phyloP scores from a whole-genome alignment of 2,113 vertebrate genomes.

The Cebidichthys violaceus region DNA sequence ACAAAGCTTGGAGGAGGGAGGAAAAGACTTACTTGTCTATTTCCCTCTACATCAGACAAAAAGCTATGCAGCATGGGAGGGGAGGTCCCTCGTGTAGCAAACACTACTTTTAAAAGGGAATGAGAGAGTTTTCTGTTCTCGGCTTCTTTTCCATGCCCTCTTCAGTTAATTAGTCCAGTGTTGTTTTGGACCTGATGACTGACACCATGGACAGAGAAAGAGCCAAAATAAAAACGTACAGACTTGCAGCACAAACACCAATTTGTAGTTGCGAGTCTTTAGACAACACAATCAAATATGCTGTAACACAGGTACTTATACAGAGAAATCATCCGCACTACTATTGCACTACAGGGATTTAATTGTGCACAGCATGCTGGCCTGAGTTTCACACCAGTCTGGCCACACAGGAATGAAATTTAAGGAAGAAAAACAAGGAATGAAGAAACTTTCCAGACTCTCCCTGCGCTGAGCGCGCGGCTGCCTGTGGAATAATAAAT shows the following conservation, averaged over 20 bases:
- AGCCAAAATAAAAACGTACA: slow-evolving; percentile 15
- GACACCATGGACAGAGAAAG: slow-evolving; percentile 33
- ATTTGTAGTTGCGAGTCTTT: slow-evolving; percentile 16
- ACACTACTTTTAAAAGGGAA: slow-evolving; percentile 51
- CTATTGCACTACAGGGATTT: slow-evolving; percentile 38
- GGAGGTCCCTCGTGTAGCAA: slow-evolving; percentile 55
- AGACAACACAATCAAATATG: slow-evolving; percentile 23
- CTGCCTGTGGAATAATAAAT: slow-evolving; percentile 63
- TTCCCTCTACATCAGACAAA: slow-evolving; percentile 61
- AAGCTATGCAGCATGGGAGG: slow-evolving; percentile 42
- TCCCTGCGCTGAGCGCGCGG: slow-evolving; percentile 15
- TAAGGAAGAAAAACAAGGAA: slow-evolving; percentile 30
- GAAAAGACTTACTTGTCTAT: slow-evolving; percentile 49
- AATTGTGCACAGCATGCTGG: slow-evolving; percentile 30
- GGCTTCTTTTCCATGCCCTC: slow-evolving; percentile 12
- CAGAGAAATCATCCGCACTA: slow-evolving; percentile 2
- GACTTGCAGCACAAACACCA: neutral
- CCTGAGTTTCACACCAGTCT: slow-evolving; percentile 28
- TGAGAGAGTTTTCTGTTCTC: neutral
- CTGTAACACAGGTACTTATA: slow-evolving; percentile 27
- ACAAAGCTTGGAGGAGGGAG: slow-evolving; percentile 56
- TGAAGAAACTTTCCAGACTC: slow-evolving; percentile 34
- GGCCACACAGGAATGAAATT: slow-evolving; percentile 40
- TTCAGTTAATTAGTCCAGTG: slow-evolving; percentile 39
- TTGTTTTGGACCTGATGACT: slow-evolving; percentile 44